Evolutionary conservation across 2,888 invertebrate genomes (phyloP).

Genomic region (Latrodectus elegans): DNA sequence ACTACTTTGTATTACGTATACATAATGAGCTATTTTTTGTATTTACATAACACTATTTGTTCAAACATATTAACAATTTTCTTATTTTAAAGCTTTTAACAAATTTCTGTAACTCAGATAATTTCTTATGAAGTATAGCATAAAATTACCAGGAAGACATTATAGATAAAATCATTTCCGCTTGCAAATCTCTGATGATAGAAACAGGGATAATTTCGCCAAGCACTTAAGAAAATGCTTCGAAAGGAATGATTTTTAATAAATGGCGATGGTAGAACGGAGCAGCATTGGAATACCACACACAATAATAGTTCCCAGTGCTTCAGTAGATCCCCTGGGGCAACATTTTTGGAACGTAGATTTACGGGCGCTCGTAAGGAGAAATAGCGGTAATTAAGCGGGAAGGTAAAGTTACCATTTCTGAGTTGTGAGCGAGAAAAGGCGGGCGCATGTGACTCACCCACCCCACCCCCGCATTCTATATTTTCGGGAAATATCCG

Average conservation of each 20-base stretch:
- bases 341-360: conserved; percentile 57
- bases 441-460: conserved; percentile 54
- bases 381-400: conserved; percentile 62
- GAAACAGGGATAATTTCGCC: too few species aligned
- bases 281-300: neutral
- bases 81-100: too few species aligned
- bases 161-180: too few species aligned
- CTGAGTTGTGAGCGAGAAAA: conserved; percentile 14
- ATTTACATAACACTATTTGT: too few species aligned
- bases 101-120: too few species aligned
- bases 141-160: neutral
- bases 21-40: too few species aligned
- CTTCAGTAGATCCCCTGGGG: conserved; percentile 22
- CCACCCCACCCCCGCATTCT: conserved; percentile 34
- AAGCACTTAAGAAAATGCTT: too few species aligned
- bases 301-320: conserved; percentile 18
- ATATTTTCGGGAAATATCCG: conserved; percentile 24
- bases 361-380: conserved; percentile 54
- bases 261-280: conserved; percentile 3
- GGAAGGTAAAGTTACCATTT: conserved; percentile 49
- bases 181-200: too few species aligned
- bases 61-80: too few species aligned
- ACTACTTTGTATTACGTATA: too few species aligned
- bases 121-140: neutral
- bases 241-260: conserved; percentile 1